Conservation (phyloP, 2,888 invertebrate genomes). For the Papilio protenor region DNA sequence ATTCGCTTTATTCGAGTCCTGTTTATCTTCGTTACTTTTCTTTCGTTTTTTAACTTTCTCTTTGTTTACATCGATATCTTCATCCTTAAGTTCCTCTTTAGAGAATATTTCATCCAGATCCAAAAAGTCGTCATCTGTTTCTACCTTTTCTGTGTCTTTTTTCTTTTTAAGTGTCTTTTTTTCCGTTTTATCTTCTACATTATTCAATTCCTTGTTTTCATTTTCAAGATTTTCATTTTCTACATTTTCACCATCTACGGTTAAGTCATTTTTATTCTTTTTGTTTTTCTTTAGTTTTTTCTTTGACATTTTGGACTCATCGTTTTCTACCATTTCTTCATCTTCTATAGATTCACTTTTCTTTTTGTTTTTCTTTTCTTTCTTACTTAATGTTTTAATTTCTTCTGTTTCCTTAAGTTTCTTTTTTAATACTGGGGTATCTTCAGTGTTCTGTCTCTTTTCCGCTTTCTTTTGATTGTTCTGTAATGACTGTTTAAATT, state of each 20-base stretch:
- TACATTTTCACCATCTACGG: conserved; percentile 18
- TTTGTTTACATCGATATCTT: conserved; percentile 34
- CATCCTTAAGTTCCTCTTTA: neutral
- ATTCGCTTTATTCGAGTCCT: neutral
- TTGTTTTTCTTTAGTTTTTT: conserved; percentile 44
- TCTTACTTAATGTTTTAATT: conserved; percentile 47
- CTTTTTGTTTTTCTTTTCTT: conserved; percentile 38
- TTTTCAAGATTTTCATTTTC: conserved; percentile 42
- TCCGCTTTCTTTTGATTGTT: conserved; percentile 50
- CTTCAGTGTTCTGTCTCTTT: conserved; percentile 21
- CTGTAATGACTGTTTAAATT: conserved; percentile 50
- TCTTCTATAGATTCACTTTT: conserved; percentile 41
- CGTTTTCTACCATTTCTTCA: conserved; percentile 45
- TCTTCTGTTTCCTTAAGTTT: conserved; percentile 21
- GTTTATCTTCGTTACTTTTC: neutral
- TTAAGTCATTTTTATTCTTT: conserved; percentile 27
- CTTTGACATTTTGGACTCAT: conserved; percentile 25
- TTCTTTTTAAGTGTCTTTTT: conserved; percentile 43
- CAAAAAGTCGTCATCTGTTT: conserved; percentile 38
- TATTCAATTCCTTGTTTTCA: conserved; percentile 38
- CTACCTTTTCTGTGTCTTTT: conserved; percentile 49
- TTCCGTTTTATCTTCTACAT: conserved; percentile 43
- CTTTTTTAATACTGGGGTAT: conserved; percentile 21
- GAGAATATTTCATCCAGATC: conserved; percentile 24
- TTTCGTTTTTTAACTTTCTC: conserved; percentile 24